Percentiles rank a stretch among this genome's conserved stretches.
Conservation (phyloP, 2,797 vertebrate species). For the Chloroceryle amazona region DNA sequence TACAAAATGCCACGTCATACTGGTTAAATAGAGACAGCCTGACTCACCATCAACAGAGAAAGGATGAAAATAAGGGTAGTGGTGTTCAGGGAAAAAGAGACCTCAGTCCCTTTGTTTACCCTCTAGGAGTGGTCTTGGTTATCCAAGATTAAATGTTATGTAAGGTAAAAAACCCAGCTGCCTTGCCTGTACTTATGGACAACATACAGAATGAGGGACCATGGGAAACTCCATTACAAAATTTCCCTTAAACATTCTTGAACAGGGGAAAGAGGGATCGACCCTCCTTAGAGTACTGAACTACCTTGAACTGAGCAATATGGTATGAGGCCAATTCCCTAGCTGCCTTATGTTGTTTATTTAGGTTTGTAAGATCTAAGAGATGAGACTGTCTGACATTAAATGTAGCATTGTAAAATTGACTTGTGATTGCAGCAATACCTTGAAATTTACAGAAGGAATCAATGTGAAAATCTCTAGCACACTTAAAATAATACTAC, state of each 20-base stretch:
- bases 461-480: neutral
- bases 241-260: neutral
- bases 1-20: neutral
- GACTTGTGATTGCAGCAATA: neutral
- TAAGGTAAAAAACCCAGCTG: neutral
- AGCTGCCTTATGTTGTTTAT: neutral
- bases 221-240: neutral
- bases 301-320: neutral
- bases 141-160: slow-evolving; percentile 2
- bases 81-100: neutral
- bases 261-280: neutral
- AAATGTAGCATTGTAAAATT: neutral
- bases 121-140: neutral
- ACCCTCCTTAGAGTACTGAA: neutral
- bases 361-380: neutral
- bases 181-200: neutral
- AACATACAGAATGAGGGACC: neutral
- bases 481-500: neutral
- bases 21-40: neutral
- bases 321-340: neutral
- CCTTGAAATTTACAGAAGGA: neutral
- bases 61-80: neutral
- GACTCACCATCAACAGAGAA: neutral
- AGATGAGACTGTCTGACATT: neutral
- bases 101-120: neutral